Evolutionary conservation across 2,888 invertebrate genomes (phyloP).

Genomic region (Phortica magna): DNA sequence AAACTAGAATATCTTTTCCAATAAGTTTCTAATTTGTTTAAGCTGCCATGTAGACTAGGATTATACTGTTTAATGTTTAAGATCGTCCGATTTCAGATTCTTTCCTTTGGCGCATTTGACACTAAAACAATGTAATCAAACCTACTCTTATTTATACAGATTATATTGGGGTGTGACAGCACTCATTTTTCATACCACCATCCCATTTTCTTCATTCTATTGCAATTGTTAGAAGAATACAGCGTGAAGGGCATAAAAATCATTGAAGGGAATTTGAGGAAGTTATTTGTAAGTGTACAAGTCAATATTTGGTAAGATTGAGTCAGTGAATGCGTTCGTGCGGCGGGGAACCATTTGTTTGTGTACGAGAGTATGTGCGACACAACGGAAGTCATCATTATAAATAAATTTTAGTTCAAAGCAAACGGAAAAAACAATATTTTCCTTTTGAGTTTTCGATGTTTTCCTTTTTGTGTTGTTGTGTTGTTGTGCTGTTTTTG

Average conservation of each 20-base stretch:
- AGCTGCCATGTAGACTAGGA: too few relatives aligned
- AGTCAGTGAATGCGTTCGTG: constrained; percentile 25
- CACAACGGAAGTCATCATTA: constrained; percentile 66
- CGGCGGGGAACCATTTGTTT: constrained; percentile 13
- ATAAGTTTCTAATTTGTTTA: too few relatives aligned
- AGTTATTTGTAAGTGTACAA: constrained; percentile 59
- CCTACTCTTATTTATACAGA: too few relatives aligned
- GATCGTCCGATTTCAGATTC: too few relatives aligned
- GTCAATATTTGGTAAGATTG: constrained; percentile 55
- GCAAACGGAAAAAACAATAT: constrained; percentile 56
- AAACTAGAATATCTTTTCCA: too few relatives aligned
- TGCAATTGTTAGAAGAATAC: too few relatives aligned
- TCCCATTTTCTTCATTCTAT: too few relatives aligned
- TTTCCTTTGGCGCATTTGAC: too few relatives aligned
- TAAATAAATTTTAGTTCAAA: constrained; percentile 65
- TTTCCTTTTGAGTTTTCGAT: constrained; percentile 46
- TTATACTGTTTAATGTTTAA: too few relatives aligned
- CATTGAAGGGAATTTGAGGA: constrained; percentile 59
- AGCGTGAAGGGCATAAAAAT: constrained; percentile 19
- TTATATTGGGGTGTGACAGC: too few relatives aligned
- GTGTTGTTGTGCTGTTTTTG: constrained; percentile 26
- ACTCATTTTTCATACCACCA: too few relatives aligned
- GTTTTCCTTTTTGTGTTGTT: constrained; percentile 32
- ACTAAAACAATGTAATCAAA: too few relatives aligned
- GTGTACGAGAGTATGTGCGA: constrained; percentile 18